Conservation (phyloP, 2,888 invertebrate genomes). For the Cheilosia variabilis region DNA sequence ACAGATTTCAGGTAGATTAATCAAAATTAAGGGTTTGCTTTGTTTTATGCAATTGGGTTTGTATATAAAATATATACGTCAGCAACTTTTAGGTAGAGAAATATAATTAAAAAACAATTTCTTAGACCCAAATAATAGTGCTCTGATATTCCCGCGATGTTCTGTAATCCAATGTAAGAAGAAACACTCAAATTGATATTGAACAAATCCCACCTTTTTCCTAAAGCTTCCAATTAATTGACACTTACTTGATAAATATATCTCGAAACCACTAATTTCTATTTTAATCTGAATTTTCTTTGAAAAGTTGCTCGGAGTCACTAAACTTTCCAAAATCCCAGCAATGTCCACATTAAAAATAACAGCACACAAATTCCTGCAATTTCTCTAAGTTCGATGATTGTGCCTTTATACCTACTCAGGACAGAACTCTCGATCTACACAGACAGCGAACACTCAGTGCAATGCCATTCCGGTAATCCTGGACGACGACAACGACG, state of each 20-base stretch:
- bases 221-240: not conserved
- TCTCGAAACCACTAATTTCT: slow-evolving; percentile 12
- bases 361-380: slow-evolving; percentile 37
- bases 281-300: not conserved
- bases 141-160: no score
- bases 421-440: not conserved
- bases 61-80: no score
- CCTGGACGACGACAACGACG: slow-evolving; percentile 63
- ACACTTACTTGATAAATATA: not conserved
- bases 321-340: slow-evolving; percentile 47
- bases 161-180: no score
- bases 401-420: not conserved
- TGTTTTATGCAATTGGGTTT: no score
- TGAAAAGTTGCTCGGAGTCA: slow-evolving; percentile 12
- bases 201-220: no score
- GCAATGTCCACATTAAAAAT: slow-evolving; percentile 59
- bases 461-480: slow-evolving; percentile 55
- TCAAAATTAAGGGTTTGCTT: no score
- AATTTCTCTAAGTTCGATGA: slow-evolving; percentile 27
- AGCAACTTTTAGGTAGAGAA: no score
- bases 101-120: no score
- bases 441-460: not conserved
- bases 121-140: no score
- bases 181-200: no score
- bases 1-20: no score